phyloP scores from a whole-genome alignment of 2,113 vertebrate genomes.

The Pangasianodon gigas region DNA sequence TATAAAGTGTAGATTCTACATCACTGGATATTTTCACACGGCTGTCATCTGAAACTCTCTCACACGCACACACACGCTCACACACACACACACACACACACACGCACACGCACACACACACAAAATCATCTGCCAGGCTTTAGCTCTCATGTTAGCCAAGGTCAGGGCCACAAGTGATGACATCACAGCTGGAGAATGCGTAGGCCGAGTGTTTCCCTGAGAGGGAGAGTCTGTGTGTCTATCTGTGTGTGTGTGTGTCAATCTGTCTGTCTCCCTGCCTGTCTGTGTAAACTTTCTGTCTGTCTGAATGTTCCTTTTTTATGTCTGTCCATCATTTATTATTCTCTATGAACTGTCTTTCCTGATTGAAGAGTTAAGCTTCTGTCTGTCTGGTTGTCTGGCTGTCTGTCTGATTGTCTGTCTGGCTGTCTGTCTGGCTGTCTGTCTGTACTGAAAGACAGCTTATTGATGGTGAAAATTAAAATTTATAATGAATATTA shows the following conservation, averaged over 20 bases:
- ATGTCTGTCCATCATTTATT: background rate
- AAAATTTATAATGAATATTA: background rate
- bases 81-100: background rate
- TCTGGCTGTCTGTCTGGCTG: background rate
- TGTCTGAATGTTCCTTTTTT: background rate
- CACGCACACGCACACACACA: background rate
- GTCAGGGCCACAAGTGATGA: conserved; percentile 15
- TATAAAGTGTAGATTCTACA: background rate
- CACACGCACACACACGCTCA: background rate
- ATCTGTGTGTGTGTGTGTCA: background rate
- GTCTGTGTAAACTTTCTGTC: background rate
- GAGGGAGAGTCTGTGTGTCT: background rate
- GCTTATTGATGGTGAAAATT: background rate
- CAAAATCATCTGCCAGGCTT: background rate
- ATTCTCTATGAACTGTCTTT: background rate
- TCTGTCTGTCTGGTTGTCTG: background rate
- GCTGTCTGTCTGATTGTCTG: background rate
- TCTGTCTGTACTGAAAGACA: background rate
- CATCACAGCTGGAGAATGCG: conserved; percentile 23
- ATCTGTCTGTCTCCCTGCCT: too few relatives aligned
- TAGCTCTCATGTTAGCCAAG: conserved; percentile 16
- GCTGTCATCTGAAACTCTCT: conserved; percentile 37
- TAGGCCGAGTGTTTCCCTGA: conserved; percentile 6
- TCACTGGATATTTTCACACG: conserved; percentile 36
- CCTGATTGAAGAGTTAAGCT: background rate